Percentiles rank a stretch among this genome's conserved stretches.
Conservation (phyloP, 2,797 vertebrate genomes). For the Benthosema pterotum region DNA sequence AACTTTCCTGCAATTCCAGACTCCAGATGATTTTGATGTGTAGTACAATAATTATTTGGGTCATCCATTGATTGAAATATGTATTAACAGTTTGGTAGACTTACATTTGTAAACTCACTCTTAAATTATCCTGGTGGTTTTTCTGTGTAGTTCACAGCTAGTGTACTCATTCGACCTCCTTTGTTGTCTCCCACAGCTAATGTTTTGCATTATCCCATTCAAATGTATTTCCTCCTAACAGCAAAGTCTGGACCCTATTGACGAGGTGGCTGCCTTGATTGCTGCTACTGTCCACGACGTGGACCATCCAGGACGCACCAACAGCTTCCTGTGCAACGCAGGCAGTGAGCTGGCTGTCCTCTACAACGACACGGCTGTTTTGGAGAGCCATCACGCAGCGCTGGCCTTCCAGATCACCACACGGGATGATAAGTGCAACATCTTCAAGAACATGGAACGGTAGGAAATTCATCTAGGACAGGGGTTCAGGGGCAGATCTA, state of each 20-base stretch:
- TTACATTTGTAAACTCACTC: too few species aligned
- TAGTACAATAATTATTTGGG: too few species aligned
- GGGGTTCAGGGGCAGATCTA: too few species aligned
- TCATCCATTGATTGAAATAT: too few species aligned
- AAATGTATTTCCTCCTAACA: slow-evolving; percentile 54
- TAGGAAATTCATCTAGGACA: slow-evolving; percentile 49
- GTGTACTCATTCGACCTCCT: too few species aligned
- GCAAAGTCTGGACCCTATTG: slow-evolving; percentile 93
- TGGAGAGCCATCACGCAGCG: slow-evolving; percentile 95
- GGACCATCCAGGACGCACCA: slow-evolving; percentile 95
- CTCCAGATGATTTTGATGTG: too few species aligned
- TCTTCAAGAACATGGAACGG: slow-evolving; percentile 97
- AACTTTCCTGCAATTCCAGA: too few species aligned
- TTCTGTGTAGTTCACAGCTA: too few species aligned
- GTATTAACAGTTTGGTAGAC: too few species aligned
- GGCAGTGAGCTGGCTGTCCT: slow-evolving; percentile 92
- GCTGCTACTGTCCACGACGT: slow-evolving; percentile 94
- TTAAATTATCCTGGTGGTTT: too few species aligned
- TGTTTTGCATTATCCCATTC: neutral
- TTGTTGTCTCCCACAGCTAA: neutral
- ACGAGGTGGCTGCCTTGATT: slow-evolving; percentile 92
- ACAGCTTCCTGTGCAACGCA: slow-evolving; percentile 95
- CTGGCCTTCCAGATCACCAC: slow-evolving; percentile 95
- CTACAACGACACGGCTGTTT: slow-evolving; percentile 93
- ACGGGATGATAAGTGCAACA: slow-evolving; percentile 92